Base-by-base conservation (phyloP, 2,113 vertebrate genomes). In the Siniperca knerii region DNA sequence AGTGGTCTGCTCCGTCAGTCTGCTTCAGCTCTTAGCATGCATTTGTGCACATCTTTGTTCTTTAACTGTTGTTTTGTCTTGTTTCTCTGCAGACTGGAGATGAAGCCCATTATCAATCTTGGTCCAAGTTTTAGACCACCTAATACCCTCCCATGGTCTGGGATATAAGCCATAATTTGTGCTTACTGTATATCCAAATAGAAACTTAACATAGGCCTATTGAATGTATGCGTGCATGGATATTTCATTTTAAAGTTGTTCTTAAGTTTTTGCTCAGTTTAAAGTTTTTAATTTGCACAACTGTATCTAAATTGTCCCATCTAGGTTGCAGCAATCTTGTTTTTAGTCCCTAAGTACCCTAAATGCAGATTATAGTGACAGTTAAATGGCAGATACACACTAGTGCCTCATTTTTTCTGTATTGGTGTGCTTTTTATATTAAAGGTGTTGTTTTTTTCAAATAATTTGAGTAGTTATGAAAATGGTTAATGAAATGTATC, bases 61-160 rank as follows among this genome's bases (percentile, higher is more conserved):
- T 70, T 54, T 7, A 71, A 62, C 33, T 23, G 10, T 23, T 42
- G 1, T 58, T 82, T 48, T 70, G 11, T 71, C 0, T 82, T 12
- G 0, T 61, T 20, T 74, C n/a, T 50, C 40, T 72, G 35, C 84
- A 95, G 93, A 21, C 7, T 0, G 21, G 76, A 78, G 11, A 4
- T 0, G 0, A 83, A 5, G 8, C 69, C 78, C 20, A 81, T 57
- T 1, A 91, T 77, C 76, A 81, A 83, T 65, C 80, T 88, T 2
- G 62, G 74, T 3, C 21, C 79, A 46, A 67, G 16, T 13, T 72
- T 89, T 1, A 81, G 92, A 69, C 57, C 60, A 0, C 93, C 95
- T 2, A 87, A 52, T 18, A 86, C 68, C 5, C 62, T 94, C 4
- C 95, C 95, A 1, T 95, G 95, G 94, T 71, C 83, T 2, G 1